A percentile compares a stretch with the other conserved stretches of the same genome.
Conservation (phyloP, 2,113 vertebrate genomes). For the Cariama cristata region DNA sequence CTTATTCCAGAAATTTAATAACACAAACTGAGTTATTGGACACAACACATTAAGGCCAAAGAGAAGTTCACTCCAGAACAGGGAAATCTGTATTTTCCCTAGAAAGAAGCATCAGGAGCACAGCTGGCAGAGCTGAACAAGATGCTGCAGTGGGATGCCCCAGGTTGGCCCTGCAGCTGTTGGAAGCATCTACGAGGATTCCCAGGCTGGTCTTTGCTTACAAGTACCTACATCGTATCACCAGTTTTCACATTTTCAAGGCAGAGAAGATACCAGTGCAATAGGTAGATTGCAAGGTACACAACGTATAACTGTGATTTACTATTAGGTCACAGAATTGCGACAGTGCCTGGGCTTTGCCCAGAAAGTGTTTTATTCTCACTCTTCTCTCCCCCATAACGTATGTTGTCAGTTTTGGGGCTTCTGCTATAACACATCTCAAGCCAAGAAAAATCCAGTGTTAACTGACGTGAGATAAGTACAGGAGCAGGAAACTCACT, state of each 20-base stretch:
- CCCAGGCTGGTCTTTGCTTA: too few relatives aligned
- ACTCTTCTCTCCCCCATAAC: not conserved
- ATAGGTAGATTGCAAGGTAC: not conserved
- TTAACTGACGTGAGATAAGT: fast-evolving
- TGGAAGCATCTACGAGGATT: not conserved
- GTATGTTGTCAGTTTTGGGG: not conserved
- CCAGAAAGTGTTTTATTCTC: not conserved
- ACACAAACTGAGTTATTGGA: too few relatives aligned
- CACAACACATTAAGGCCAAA: not conserved
- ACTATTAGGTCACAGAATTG: not conserved
- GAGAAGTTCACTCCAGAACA: not conserved
- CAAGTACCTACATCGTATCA: not conserved
- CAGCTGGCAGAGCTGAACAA: not conserved
- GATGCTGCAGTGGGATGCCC: not conserved
- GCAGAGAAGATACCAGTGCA: not conserved
- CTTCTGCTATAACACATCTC: not conserved
- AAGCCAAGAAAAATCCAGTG: not conserved
- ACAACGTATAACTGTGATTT: not conserved
- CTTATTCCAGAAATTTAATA: not conserved
- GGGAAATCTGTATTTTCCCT: not conserved
- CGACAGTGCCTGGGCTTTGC: not conserved
- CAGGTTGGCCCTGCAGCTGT: not conserved
- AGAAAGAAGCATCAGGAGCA: not conserved
- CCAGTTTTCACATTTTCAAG: not conserved
- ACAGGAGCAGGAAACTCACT: not conserved